Conservation (phyloP, 2,888 invertebrate genomes). For the Pammene fasciana region DNA sequence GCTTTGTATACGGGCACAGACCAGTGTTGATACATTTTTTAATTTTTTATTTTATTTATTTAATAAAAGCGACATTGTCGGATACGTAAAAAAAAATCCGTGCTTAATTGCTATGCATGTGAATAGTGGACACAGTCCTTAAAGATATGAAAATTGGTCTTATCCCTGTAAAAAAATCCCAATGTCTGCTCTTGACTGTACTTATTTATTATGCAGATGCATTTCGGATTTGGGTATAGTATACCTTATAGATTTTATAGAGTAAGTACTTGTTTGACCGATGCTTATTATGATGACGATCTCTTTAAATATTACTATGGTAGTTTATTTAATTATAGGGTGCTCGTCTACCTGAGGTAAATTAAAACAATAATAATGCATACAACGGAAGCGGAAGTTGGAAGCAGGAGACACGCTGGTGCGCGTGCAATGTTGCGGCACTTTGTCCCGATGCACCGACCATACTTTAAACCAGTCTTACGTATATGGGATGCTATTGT, state of each 20-base stretch:
- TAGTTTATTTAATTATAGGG: not conserved
- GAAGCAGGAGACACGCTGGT: slow-evolving; percentile 57
- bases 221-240: not conserved
- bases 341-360: slow-evolving; percentile 1
- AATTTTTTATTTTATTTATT: too few relatives aligned
- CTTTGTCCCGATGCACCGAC: slow-evolving; percentile 55
- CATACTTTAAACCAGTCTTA: not conserved
- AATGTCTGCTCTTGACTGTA: not conserved
- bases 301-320: not conserved
- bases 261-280: not conserved
- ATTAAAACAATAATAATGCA: slow-evolving; percentile 31
- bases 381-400: slow-evolving; percentile 54
- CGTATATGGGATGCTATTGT: not conserved
- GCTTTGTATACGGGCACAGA: too few relatives aligned
- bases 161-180: not conserved
- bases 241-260: slow-evolving; percentile 8
- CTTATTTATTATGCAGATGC: not conserved
- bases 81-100: too few relatives aligned
- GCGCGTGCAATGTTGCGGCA: slow-evolving; percentile 59
- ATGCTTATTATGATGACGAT: not conserved
- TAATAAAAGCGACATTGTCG: too few relatives aligned
- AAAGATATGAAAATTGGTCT: not conserved
- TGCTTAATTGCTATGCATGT: too few relatives aligned
- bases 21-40: too few relatives aligned
- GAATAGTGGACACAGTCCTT: too few relatives aligned